Evolutionary conservation across 2,797 vertebrate species (phyloP).

Genomic region (Florisuga fusca): DNA sequence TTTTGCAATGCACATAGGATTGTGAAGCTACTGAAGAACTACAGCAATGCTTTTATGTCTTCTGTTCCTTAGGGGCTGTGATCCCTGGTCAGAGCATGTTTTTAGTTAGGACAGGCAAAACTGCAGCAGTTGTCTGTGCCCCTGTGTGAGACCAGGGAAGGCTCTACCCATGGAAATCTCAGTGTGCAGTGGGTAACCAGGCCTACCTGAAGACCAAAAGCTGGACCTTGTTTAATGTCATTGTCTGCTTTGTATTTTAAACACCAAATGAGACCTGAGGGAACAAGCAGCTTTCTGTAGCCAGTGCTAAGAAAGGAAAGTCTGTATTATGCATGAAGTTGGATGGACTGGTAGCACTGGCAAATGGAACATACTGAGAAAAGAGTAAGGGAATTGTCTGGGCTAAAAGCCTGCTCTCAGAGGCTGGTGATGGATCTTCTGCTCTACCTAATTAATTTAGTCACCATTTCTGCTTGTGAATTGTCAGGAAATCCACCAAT

Average conservation of each 20-base stretch:
- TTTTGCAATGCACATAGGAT: background rate
- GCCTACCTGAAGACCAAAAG: background rate
- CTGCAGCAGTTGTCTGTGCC: background rate
- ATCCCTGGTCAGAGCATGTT: accelerated
- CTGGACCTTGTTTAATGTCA: background rate
- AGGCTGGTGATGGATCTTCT: background rate
- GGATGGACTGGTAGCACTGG: background rate
- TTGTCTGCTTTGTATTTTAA: background rate
- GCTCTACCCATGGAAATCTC: background rate
- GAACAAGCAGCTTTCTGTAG: background rate
- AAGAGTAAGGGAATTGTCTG: background rate
- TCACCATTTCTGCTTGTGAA: background rate
- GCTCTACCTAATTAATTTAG: background rate
- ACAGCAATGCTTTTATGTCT: background rate
- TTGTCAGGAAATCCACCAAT: background rate
- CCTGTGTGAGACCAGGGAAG: background rate
- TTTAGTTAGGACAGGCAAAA: background rate
- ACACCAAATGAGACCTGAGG: background rate
- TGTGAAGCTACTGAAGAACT: background rate
- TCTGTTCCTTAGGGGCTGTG: background rate
- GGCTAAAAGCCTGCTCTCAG: background rate
- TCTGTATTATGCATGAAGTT: background rate
- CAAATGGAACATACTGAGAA: background rate
- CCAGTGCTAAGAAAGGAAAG: background rate
- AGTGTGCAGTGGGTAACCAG: background rate